phyloP scores from a whole-genome alignment of 2,888 invertebrate species.

The Himalopsyche kuldschensis region DNA sequence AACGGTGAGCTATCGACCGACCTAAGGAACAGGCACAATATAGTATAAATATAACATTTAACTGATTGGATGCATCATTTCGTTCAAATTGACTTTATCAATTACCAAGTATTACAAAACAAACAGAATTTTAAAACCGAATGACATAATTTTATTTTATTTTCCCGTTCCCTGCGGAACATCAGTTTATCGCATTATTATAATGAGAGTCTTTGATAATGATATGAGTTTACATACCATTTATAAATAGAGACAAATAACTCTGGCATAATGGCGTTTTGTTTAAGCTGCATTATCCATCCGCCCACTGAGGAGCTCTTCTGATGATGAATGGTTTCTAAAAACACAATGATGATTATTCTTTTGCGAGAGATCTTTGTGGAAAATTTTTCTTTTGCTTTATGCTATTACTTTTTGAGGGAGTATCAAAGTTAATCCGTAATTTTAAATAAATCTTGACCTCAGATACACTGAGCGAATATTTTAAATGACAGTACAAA shows the following conservation, averaged over 20 bases:
- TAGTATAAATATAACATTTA: no score
- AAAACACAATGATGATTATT: not conserved
- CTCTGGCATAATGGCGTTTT: conserved; percentile 17
- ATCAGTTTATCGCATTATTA: not conserved
- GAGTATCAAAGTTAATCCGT: not conserved
- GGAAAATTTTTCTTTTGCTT: not conserved
- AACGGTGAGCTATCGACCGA: no score
- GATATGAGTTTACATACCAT: not conserved
- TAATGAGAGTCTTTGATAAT: not conserved
- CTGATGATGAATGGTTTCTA: conserved; percentile 19
- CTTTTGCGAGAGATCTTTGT: conserved; percentile 1
- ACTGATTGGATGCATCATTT: no score
- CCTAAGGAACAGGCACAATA: no score
- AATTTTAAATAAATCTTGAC: no score
- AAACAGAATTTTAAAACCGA: no score
- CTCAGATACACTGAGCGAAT: no score
- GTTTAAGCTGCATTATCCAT: conserved; percentile 14
- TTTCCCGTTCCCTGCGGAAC: not conserved
- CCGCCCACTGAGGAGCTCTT: not conserved
- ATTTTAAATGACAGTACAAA: no score
- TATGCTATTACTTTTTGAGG: not conserved
- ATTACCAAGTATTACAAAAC: no score
- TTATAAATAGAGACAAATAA: not conserved
- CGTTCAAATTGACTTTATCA: no score
- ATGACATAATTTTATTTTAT: no score